Evolutionary conservation across 1,140 invertebrate species (phyloP).

Genomic region (Cecropterus lyciades): DNA sequence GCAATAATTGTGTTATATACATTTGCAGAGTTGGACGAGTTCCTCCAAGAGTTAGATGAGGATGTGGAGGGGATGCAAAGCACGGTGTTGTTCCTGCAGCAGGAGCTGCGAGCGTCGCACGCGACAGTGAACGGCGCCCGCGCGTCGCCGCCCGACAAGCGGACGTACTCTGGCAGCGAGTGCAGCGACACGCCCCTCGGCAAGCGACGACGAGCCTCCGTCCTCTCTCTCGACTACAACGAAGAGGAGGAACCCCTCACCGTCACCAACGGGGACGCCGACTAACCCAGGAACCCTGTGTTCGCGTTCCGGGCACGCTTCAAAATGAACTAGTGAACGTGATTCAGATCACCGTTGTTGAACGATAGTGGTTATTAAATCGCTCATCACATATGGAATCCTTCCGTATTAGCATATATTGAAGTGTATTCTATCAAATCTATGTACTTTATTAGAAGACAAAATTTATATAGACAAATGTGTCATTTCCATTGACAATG

Average conservation of each 20-base stretch:
- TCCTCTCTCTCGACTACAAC: constrained; percentile 89
- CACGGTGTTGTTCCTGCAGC: constrained; percentile 97
- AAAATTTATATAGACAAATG: constrained; percentile 57
- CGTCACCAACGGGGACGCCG: constrained; percentile 76
- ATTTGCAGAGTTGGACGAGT: constrained; percentile 95
- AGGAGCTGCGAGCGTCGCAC: constrained; percentile 91
- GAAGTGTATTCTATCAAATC: constrained; percentile 61
- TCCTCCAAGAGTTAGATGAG: constrained; percentile 97
- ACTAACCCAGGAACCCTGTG: constrained; percentile 64
- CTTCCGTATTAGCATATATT: constrained; percentile 59
- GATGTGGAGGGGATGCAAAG: constrained; percentile 99
- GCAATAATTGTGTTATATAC: neutral
- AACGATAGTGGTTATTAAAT: constrained; percentile 44
- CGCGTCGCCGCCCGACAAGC: constrained; percentile 65
- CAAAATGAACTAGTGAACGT: constrained; percentile 52
- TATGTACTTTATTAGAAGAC: constrained; percentile 76
- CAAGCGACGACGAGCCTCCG: constrained; percentile 88
- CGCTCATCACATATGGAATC: constrained; percentile 45
- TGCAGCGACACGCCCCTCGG: constrained; percentile 66
- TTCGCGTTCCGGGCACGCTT: constrained; percentile 50
- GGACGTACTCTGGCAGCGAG: constrained; percentile 82
- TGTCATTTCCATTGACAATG: constrained; percentile 69
- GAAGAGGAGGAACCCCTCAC: constrained; percentile 86
- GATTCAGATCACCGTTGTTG: constrained; percentile 14
- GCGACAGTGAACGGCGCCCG: constrained; percentile 64